Percentiles rank a stretch among this genome's conserved stretches.
These are phyloP conservation scores for Calyptommatus sinebrachiatus DNA, from an alignment of 2,113 vertebrate genomes.

Conservation along the genomic window DNA sequence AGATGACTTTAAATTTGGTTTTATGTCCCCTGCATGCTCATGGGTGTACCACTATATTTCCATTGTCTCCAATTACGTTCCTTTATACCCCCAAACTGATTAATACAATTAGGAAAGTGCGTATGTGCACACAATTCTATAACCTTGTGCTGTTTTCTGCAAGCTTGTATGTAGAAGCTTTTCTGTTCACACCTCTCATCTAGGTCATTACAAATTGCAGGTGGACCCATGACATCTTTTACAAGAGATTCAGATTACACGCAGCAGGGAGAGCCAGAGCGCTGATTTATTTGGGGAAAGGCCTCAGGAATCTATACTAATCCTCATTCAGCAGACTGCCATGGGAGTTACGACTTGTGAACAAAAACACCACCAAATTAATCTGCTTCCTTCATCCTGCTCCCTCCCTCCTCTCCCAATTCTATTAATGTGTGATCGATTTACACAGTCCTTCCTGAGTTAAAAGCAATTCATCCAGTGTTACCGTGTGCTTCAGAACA, in stretches of 20 bases:
- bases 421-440: background rate
- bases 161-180: conserved; percentile 7
- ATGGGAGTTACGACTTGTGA: background rate
- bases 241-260: background rate
- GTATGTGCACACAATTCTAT: background rate
- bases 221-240: background rate
- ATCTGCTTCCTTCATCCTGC: background rate
- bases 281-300: background rate
- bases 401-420: no score
- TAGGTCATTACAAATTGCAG: background rate
- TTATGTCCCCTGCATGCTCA: conserved; percentile 65
- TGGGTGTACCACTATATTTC: conserved; percentile 38
- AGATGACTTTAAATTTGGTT: conserved; percentile 73
- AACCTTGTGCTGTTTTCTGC: background rate
- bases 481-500: background rate
- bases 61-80: conserved; percentile 17
- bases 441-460: background rate
- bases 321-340: background rate
- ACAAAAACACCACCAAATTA: background rate
- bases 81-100: conserved; percentile 10
- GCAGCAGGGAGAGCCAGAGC: background rate
- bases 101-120: conserved; percentile 10
- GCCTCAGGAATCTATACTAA: background rate
- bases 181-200: background rate
- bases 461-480: background rate